Percentiles rank a stretch among this genome's conserved stretches.
Conservation (phyloP, 2,113 vertebrate species). For the Copsychus sechellarum region DNA sequence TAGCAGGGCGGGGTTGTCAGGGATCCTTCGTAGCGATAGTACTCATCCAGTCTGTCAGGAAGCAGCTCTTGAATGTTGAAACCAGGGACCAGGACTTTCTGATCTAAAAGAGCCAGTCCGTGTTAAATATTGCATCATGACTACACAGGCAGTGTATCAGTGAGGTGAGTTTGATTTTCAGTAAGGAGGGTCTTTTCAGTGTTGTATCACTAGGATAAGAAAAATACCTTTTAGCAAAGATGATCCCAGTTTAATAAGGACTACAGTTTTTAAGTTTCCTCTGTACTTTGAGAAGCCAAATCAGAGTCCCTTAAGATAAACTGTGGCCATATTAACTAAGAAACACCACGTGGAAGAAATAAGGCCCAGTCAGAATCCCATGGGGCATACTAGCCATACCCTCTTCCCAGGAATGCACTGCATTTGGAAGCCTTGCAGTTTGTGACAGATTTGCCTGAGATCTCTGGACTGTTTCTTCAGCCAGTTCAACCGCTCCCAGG, state of each 20-base stretch:
- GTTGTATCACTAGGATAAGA: not conserved
- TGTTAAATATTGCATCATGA: not conserved
- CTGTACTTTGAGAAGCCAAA: not conserved
- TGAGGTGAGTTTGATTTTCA: not conserved
- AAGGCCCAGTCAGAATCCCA: not conserved
- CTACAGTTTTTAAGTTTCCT: not conserved
- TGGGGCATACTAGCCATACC: accelerated
- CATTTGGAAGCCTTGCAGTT: not conserved
- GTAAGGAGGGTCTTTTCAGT: not conserved
- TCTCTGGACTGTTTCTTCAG: not conserved
- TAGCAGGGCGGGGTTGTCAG: conserved; percentile 94
- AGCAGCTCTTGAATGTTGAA: conserved; percentile 86
- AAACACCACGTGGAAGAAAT: not conserved
- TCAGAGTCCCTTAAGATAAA: not conserved
- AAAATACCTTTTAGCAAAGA: not conserved
- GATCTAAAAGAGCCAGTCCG: conserved; percentile 65
- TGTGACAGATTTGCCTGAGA: not conserved
- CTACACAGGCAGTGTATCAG: too few relatives aligned
- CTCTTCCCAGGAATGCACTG: not conserved
- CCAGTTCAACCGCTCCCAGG: accelerated
- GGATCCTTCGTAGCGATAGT: conserved; percentile 92
- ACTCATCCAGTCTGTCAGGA: conserved; percentile 83
- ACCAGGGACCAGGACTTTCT: conserved; percentile 78
- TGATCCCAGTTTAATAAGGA: not conserved
- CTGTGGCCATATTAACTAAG: not conserved